Percentiles rank a stretch among this genome's conserved stretches.
phyloP scores from a whole-genome alignment of 2,888 invertebrate species.

The Calameuta pallipes region DNA sequence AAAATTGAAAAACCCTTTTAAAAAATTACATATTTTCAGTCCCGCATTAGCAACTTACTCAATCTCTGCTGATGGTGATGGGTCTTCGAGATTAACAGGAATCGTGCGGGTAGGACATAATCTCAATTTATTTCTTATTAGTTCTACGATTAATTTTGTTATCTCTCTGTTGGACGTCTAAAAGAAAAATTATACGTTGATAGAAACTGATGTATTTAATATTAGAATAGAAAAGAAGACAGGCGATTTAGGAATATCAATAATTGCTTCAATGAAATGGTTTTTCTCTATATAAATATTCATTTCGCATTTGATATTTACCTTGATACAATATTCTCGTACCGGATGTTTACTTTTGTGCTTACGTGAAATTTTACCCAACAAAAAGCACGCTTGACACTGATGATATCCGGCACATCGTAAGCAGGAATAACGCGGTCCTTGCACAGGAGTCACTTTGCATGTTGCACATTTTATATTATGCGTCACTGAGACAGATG shows the following conservation, averaged over 20 bases:
- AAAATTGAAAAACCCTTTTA: neutral
- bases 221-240: slow-evolving; percentile 12
- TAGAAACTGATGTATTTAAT: slow-evolving; percentile 3
- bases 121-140: slow-evolving; percentile 61
- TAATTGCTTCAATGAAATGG: neutral
- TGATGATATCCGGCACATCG: slow-evolving; percentile 75
- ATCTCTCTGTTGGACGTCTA: slow-evolving; percentile 60
- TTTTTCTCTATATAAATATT: neutral
- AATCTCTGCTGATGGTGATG: slow-evolving; percentile 36
- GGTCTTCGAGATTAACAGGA: slow-evolving; percentile 47
- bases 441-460: slow-evolving; percentile 70
- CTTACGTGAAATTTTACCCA: slow-evolving; percentile 70
- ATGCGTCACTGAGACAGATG: slow-evolving; percentile 67
- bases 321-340: slow-evolving; percentile 73
- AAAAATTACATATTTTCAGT: neutral
- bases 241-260: neutral
- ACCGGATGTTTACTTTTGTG: slow-evolving; percentile 77
- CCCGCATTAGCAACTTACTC: slow-evolving; percentile 36
- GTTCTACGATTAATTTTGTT: slow-evolving; percentile 58
- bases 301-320: slow-evolving; percentile 38
- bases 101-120: slow-evolving; percentile 55
- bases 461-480: slow-evolving; percentile 73
- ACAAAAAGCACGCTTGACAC: slow-evolving; percentile 77
- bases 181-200: slow-evolving; percentile 19
- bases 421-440: slow-evolving; percentile 74